These are phyloP conservation scores for Cyclura pinguis DNA, from an alignment of 2,797 vertebrate genomes.

Conservation along the genomic window DNA sequence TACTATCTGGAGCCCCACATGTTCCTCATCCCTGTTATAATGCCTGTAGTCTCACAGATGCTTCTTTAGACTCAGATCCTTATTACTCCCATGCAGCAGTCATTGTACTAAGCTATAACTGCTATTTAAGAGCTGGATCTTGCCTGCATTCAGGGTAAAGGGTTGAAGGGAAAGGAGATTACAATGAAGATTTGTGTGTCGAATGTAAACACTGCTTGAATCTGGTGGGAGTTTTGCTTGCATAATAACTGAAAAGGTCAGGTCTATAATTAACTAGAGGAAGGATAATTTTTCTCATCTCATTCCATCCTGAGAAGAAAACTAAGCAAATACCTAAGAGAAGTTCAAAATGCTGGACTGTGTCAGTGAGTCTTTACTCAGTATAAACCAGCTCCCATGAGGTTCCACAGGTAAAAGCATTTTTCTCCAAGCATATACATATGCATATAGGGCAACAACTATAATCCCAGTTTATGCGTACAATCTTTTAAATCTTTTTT, in stretches of 20 bases:
- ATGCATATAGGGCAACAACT: slow-evolving; percentile 45
- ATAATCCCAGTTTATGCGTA: slow-evolving; percentile 6
- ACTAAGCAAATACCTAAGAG: slow-evolving; percentile 63
- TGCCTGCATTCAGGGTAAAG: neutral
- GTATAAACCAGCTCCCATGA: slow-evolving; percentile 52
- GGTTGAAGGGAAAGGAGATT: slow-evolving; percentile 1
- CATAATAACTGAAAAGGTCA: slow-evolving; percentile 52
- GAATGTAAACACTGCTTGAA: neutral
- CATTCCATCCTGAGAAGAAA: slow-evolving; percentile 51
- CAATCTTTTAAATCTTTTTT: slow-evolving; percentile 9
- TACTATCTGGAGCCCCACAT: neutral
- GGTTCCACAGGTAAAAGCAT: slow-evolving; percentile 51
- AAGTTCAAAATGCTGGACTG: slow-evolving; percentile 63
- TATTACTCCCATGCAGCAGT: neutral
- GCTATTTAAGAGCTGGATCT: neutral
- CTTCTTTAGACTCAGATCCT: neutral
- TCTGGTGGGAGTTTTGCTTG: slow-evolving; percentile 34
- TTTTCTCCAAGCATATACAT: slow-evolving; percentile 23
- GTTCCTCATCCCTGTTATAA: neutral
- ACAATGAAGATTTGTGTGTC: slow-evolving; percentile 10
- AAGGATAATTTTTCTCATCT: slow-evolving; percentile 46
- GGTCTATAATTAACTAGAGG: slow-evolving; percentile 45
- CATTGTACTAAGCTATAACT: neutral
- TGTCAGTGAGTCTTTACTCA: slow-evolving; percentile 68
- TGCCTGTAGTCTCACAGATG: neutral